Evolutionary conservation across 2,797 vertebrate genomes (phyloP).

Genomic region (Merluccius polli): DNA sequence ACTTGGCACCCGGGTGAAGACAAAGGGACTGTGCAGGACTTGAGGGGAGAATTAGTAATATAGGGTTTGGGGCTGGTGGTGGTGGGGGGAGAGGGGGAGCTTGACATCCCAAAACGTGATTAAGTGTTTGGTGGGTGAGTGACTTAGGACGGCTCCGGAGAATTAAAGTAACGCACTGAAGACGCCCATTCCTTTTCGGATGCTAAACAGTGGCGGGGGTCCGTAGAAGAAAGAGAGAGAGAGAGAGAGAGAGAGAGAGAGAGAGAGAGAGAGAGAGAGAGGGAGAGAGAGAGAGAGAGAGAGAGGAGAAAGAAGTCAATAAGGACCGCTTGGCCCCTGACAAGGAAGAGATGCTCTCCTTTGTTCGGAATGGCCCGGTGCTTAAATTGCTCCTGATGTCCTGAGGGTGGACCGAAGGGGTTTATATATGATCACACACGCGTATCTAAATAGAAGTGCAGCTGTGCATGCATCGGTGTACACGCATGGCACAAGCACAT

Average conservation of each 20-base stretch:
- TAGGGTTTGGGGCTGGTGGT: constrained; percentile 9
- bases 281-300: constrained; percentile 10
- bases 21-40: constrained; percentile 36
- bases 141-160: constrained; percentile 53
- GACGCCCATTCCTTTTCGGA: constrained; percentile 58
- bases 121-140: constrained; percentile 59
- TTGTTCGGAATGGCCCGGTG: constrained; percentile 46
- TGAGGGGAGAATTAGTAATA: constrained; percentile 57
- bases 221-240: not conserved
- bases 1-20: not conserved
- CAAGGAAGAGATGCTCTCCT: constrained; percentile 33
- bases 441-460: not conserved
- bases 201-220: constrained; percentile 59
- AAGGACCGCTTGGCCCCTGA: constrained; percentile 43
- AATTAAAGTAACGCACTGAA: constrained; percentile 51
- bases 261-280: constrained; percentile 17
- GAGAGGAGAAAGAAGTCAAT: constrained; percentile 51
- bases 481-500: constrained; percentile 8
- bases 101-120: constrained; percentile 65
- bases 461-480: constrained; percentile 1
- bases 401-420: constrained; percentile 35
- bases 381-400: constrained; percentile 18
- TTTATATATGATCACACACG: constrained; percentile 9
- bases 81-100: constrained; percentile 27
- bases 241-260: constrained; percentile 8